These are phyloP conservation scores for Dinocampus coccinellae DNA, from an alignment of 2,888 invertebrate species.

Conservation along the genomic window DNA sequence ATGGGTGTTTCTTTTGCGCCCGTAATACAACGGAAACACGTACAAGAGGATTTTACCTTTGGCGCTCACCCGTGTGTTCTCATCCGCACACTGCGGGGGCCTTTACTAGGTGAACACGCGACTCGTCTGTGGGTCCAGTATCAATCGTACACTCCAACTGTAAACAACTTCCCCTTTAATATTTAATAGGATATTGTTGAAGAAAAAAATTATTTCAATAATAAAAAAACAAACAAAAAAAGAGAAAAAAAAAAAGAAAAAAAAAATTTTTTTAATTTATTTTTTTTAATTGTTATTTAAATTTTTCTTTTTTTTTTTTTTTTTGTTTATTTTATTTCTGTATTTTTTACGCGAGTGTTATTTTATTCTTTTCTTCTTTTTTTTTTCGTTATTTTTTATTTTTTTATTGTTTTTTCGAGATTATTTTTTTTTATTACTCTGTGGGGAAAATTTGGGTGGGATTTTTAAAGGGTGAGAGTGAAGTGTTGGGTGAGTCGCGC, in stretches of 20 bases:
- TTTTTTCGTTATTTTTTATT: too few species aligned
- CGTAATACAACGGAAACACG: constrained; percentile 20
- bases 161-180: constrained; percentile 56
- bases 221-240: neutral
- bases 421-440: constrained; percentile 7
- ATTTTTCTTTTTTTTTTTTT: neutral
- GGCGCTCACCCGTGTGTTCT: constrained; percentile 43
- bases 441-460: constrained; percentile 20
- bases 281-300: constrained; percentile 9
- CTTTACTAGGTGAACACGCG: constrained; percentile 63
- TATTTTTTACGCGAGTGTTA: neutral
- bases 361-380: too few species aligned
- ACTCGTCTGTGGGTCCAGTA: constrained; percentile 63
- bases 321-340: neutral
- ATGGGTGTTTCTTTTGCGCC: neutral
- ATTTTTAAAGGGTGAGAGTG: constrained; percentile 33
- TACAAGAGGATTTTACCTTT: constrained; percentile 44
- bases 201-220: constrained; percentile 20
- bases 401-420: neutral
- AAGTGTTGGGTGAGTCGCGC: constrained; percentile 30
- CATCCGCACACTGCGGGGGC: constrained; percentile 46
- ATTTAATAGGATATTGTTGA: too few species aligned
- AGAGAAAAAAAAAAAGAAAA: neutral
- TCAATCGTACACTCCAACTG: constrained; percentile 63
- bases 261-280: constrained; percentile 20